Base-by-base conservation (phyloP, 2,888 invertebrate species). In the Beris morrisii region DNA sequence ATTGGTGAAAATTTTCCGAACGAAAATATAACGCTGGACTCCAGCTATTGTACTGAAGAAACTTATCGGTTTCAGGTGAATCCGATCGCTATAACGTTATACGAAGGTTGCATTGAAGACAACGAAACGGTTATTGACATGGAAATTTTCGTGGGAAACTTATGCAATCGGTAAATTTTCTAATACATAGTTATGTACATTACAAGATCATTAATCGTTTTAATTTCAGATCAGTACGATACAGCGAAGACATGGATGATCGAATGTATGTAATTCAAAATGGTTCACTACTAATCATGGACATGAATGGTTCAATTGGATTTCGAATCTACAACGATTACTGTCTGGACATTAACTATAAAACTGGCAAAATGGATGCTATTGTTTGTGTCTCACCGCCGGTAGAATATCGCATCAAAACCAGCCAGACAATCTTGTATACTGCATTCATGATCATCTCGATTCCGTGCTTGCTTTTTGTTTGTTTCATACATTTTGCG, bases 31-130 rank as follows among this genome's bases (percentile, higher is more conserved):
- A 75, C 48, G 73, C 74, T 50, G 30, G 28, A 54, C 6, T 58
- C 46, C 5, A 13, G 55, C 6, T 61, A 56, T n/a, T 73, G 73
- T 53, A 66, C 64, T 3, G 63, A 64, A 28, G 22, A 30, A 38
- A 53, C 53, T n/a, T 48, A 13, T 4, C 32, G 32, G 3, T 74
- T 74, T 54, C 55, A 73, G 11, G 75, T 77, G 11, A 70, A 69
- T 22, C 67, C 77, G 1, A 73, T 80, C 22, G 76, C 73, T 52
- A 79, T 77, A 2, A 75, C 75, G 3, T 71, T 81, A 2, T 81
- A 74, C 66, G 78, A 80, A 15, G 76, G 78, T 59, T 81, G 80
- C 68, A 80, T 80, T 38, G 80, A 80, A 67, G 79, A 79, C 65
- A 72, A 73, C 59, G 80, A 80, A 70, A 67, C 71, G 3, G 48